Conservation (phyloP, 1,140 invertebrate species). For the Microvelia longipes region DNA sequence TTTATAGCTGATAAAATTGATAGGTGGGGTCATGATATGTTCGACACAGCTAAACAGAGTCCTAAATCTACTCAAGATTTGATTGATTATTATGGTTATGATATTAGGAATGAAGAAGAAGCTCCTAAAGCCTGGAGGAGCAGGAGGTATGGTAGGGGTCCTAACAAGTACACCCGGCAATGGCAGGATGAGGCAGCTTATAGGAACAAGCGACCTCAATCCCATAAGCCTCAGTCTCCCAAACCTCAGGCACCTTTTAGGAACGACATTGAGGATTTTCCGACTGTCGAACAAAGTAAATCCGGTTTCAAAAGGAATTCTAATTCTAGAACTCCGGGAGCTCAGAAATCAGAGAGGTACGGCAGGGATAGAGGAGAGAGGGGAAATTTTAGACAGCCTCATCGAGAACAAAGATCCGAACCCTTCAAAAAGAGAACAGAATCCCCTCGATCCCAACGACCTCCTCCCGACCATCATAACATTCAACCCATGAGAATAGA, state of each 20-base stretch:
- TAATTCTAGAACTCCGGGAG: background rate
- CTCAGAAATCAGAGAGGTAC: too few species aligned
- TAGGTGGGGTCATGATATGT: slow-evolving; percentile 82
- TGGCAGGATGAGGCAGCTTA: slow-evolving; percentile 88
- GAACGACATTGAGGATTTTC: slow-evolving; percentile 17
- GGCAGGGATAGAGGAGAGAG: background rate
- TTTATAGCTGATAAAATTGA: slow-evolving; percentile 4
- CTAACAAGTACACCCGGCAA: slow-evolving; percentile 76
- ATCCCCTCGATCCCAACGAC: background rate
- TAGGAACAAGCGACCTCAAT: slow-evolving; percentile 25
- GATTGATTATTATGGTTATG: slow-evolving; percentile 80
- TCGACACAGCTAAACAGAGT: slow-evolving; percentile 59
- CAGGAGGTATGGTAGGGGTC: slow-evolving; percentile 75
- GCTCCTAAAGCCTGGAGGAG: slow-evolving; percentile 70
- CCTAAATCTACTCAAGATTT: slow-evolving; percentile 80
- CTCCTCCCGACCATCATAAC: background rate
- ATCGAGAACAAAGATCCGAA: background rate
- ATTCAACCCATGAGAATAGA: background rate
- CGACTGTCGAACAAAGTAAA: slow-evolving; percentile 6
- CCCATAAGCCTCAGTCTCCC: slow-evolving; percentile 2
- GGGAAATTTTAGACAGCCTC: background rate
- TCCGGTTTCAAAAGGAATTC: background rate
- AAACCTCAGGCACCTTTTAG: background rate
- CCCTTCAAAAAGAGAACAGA: background rate
- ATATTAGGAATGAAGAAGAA: slow-evolving; percentile 82